Evolutionary conservation across 2,113 vertebrate species (phyloP).

Genomic region (Anas platyrhynchos): DNA sequence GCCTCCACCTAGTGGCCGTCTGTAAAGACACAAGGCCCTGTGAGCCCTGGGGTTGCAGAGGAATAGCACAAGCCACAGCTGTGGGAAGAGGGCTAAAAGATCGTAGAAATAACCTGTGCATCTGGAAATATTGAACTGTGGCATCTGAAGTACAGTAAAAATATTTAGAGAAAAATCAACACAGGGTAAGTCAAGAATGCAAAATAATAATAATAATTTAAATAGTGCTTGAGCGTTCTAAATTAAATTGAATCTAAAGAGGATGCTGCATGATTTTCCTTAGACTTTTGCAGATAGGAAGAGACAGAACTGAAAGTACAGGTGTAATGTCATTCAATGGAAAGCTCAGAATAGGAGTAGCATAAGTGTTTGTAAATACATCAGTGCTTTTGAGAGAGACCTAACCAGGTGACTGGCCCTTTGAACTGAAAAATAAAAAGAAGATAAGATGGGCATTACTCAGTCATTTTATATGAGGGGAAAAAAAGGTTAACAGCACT

Average conservation of each 20-base stretch:
- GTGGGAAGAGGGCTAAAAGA: not conserved
- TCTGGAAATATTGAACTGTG: not conserved
- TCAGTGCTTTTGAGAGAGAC: not conserved
- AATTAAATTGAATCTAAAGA: not conserved
- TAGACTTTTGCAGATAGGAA: not conserved
- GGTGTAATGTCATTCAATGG: not conserved
- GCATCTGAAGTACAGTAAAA: not conserved
- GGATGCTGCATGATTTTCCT: not conserved
- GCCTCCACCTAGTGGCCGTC: not conserved
- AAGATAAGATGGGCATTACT: not conserved
- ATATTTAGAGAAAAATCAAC: not conserved
- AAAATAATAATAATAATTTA: not conserved
- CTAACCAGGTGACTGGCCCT: fast-evolving
- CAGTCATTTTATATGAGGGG: not conserved
- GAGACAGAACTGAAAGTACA: not conserved
- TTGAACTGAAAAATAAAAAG: not conserved
- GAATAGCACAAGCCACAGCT: not conserved
- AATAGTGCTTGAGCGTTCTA: not conserved
- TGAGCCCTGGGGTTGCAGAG: too few species aligned
- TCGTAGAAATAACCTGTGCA: not conserved
- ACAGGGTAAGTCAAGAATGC: not conserved
- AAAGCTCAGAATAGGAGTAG: not conserved
- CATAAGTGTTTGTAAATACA: not conserved
- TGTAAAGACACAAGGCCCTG: not conserved
- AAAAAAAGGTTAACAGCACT: not conserved